These are phyloP conservation scores for Drosophila simulans DNA, from an alignment of 1,140 invertebrate species.

Conservation along the genomic window DNA sequence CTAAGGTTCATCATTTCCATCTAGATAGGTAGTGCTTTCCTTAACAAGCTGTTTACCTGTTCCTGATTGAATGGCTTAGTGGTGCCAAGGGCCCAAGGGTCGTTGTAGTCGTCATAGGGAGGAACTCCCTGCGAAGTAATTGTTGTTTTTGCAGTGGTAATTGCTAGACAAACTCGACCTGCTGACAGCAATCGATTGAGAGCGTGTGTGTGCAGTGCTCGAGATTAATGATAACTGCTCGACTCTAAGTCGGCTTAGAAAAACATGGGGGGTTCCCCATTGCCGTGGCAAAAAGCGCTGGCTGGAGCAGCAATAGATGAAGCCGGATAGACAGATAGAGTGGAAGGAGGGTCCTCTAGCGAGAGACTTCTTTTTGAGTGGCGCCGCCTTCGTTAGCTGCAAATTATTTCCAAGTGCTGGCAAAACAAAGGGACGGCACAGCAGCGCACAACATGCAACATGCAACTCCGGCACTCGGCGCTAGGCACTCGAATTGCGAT, in stretches of 20 bases:
- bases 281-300: background rate
- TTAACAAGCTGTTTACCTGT: constrained; percentile 7
- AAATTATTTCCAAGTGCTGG: constrained; percentile 76
- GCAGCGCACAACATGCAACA: constrained; percentile 39
- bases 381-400: constrained; percentile 73
- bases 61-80: constrained; percentile 4
- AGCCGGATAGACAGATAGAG: constrained; percentile 7
- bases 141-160: constrained; percentile 30
- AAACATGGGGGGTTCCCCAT: background rate
- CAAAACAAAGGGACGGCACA: constrained; percentile 44
- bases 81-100: too few species aligned
- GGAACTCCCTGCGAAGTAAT: background rate
- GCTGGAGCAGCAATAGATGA: constrained; percentile 3
- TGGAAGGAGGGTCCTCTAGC: constrained; percentile 32
- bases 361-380: constrained; percentile 59
- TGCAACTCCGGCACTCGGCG: constrained; percentile 15
- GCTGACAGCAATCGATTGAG: constrained; percentile 36
- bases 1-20: too few species aligned
- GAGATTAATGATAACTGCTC: constrained; percentile 47
- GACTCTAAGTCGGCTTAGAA: constrained; percentile 1
- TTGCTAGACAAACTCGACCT: constrained; percentile 25
- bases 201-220: constrained; percentile 18
- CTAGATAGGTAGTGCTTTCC: background rate
- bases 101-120: too few species aligned
- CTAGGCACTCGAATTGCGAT: constrained; percentile 16